Evolutionary conservation across 2,113 vertebrate species (phyloP), one percentile per base, ranked within the genome.

Genomic region (Synchiropus splendidus): DNA sequence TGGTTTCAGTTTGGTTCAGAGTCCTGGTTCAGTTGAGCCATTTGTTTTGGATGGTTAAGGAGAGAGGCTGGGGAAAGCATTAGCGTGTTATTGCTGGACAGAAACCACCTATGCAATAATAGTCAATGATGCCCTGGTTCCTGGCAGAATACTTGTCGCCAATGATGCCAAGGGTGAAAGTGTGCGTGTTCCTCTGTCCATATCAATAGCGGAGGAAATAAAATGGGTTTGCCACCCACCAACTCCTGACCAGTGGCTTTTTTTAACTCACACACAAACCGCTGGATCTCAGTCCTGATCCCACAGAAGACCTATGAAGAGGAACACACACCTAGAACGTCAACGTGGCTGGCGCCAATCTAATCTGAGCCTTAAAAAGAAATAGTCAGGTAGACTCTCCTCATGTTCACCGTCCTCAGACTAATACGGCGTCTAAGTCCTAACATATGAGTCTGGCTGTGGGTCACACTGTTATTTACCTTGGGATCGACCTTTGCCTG

Each of bases 391-490:
- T 58, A 21, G 42, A 46, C 16, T 45, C 18, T 33, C 9, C 4
- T 17, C 37, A 15, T 53, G 49, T 35, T 42, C 32, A 41, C 16
- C 10, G 9, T 37, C 39, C 42, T 54, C 2, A 18, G 41, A 40
- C 27, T 18, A 50, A 36, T 37, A 27, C 9, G 6, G 10, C 6
- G 13, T 31, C 15, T 68, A 54, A 68, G 48, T 57, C 35, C 32
- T 45, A 10, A 52, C 39, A 51, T 39, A 43, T 58, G 51, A 65
- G 33, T 46, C 13, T 4, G 9, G n/a, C 10, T 31, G 13, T 16
- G 32, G 49, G 49, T 63, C 61, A 49, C 21, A 18, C 12, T 38
- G 31, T 5, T 59, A 43, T 64, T 67, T 58, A 58, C 36, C 11
- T 56, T 44, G 6, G 44, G 45, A 61, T 51, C 6, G 31, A 57